Evolutionary conservation across 2,797 vertebrate genomes (phyloP), one percentile per base, ranked within the genome.

Genomic region (Danio choprae): DNA sequence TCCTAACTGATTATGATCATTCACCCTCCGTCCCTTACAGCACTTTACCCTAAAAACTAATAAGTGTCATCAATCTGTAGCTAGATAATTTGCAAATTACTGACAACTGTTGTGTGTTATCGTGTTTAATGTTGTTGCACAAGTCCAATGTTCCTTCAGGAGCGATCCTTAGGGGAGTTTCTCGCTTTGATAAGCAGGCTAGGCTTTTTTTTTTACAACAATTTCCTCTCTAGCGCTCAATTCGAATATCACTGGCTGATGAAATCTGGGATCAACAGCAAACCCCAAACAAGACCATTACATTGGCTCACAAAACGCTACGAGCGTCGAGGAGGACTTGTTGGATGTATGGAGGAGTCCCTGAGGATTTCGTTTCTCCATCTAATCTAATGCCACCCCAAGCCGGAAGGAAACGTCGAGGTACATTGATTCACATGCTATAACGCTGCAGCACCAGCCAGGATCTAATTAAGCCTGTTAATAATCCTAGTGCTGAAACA

Each of bases 151-250:
- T 89, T 81, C 82, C 55, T 77, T 69, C 13, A 84, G 59, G 50
- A 65, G 73, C 0, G 11, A 59, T 75, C 68, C 79, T 74, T 64
- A 73, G 56, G 76, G 77, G 74, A 78, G 11, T 77, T 40, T 75
- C 56, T 75, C 20, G 50, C 73, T 77, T 63, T 29, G 59, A 82
- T 62, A 74, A 62, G 51, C 70, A 80, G 81, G 80, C 82, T 84
- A 68, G 85, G 87, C 79, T 80, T 85, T 88, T 84, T 83, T 81
- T n/a, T 83, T 5, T 58, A 70, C 58, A 64, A 87, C 79, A 76
- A 84, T 87, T 89, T 84, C 80, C 71, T 86, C 62, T 77, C 82
- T 84, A 88, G 89, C 84, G 84, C 79, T 85, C 71, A 82, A 74
- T 75, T 86, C 62, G 77, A 58, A 80, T 85, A 89, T 89, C 76